Base-by-base conservation (phyloP, 1,140 invertebrate genomes). In the Xylocopa sonorina region DNA sequence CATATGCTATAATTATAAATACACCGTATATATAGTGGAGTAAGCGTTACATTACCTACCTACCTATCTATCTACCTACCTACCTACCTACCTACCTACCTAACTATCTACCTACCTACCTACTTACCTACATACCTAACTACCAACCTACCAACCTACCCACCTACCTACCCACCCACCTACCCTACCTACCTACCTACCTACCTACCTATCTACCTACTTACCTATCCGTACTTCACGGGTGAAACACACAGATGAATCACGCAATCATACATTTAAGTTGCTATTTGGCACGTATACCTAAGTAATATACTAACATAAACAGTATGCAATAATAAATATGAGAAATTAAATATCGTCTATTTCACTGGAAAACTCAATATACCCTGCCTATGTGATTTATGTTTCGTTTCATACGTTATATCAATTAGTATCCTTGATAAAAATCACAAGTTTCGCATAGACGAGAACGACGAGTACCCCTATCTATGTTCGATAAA, bases 251-350 rank as follows among this genome's bases (percentile, higher is more conserved):
- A 92, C 91, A 92, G 89, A 87, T 86, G 78, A 93, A 92, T 92
- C 92, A 93, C 92, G 92, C 92, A 93, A 92, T 93, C 91, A 92
- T 93, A 92, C 89, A 91, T 93, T 92, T 93, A 93, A 93, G 92
- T 93, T 93, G 92, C 92, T 93, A 93, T 89, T 92, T 93, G 90
- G 92, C 92, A 93, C 92, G 89, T 93, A 93, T 92, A 92, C 87
- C 90, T 93, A 92, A 92, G 92, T 93, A 93, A 92, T 93, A 92
- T 92, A 91, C 90, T 92, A 92, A 93, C 92, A 91, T 92, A 92
- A 93, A 93, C 91, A 93, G 90, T 93, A 93, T 92, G 92, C 92
- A 93, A 93, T 93, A 93, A 92, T 93, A 93, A 92, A 93, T 90
- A 91, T 92, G 88, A 91, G 87, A 91, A 91, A 91, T 88, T 69